These are phyloP conservation scores for Pseudochirops corinnae DNA, from an alignment of 2,797 vertebrate genomes.

Conservation along the genomic window DNA sequence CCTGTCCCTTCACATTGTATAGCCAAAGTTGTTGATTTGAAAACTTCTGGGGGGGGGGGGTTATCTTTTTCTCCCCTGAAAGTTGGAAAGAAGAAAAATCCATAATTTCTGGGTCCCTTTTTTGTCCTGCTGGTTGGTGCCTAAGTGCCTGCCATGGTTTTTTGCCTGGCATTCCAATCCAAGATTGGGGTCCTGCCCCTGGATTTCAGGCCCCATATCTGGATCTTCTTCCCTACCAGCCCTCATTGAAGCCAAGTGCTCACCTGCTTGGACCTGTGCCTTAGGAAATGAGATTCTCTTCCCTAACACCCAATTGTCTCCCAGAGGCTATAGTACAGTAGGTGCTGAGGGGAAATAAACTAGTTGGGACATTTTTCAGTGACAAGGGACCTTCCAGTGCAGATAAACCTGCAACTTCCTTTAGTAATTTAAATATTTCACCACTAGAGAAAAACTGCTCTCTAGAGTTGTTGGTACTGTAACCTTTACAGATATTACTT, in stretches of 20 bases:
- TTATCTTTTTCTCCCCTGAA: not conserved
- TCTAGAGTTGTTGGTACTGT: not conserved
- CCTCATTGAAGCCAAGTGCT: not conserved
- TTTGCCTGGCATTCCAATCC: not conserved
- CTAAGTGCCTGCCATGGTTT: not conserved
- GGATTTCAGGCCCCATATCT: not conserved
- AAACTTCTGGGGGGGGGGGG: not conserved
- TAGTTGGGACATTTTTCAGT: not conserved
- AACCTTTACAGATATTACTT: not conserved
- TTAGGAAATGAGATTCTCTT: not conserved
- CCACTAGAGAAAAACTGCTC: not conserved
- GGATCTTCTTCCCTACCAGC: not conserved
- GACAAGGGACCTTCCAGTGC: not conserved
- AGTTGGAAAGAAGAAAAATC: not conserved
- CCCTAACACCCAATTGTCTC: not conserved
- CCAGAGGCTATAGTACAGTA: not conserved
- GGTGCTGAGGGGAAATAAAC: not conserved
- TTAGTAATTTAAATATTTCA: not conserved
- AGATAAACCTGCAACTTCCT: not conserved
- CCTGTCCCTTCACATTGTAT: not conserved
- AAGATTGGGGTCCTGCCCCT: not conserved
- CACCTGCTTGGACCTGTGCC: not conserved
- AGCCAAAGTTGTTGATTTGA: not conserved
- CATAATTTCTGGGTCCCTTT: not conserved
- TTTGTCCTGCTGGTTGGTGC: not conserved